Evolutionary conservation across 2,888 invertebrate species (phyloP), one percentile per base, ranked within the genome.

Genomic region (Trichogramma dendrolimi): DNA sequence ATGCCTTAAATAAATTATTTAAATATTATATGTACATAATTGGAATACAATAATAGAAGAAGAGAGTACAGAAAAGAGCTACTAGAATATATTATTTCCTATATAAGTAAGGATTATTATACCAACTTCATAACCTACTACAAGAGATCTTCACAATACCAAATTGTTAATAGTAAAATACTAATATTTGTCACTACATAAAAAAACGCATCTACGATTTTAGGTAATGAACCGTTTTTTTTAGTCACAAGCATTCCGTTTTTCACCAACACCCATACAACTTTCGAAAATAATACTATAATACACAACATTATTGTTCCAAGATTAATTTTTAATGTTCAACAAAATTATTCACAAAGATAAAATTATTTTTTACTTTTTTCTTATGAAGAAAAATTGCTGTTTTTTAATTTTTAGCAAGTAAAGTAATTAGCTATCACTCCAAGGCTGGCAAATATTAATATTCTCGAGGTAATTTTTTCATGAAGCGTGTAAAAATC

Each of bases 221-320:
- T 5, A 53, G 8, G 40, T 27, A 40, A 48, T 47, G 10, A 49
- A 49, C 42, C 11, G 41, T 40, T 58, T 47, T 52, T 46, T 44
- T 55, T 52, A 48, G 48, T 48, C 48, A 14, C 73, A 71, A 68
- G 73, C 73, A 72, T 64, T 72, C 73, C 27, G 27, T 27, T 27
- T 74, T 73, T 73, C 75, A 72, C 69, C 75, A 76, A 73, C 71
- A 71, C 75, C 59, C 67, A 66, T 70, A 68, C 68, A 58, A 60
- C 55, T 64, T 62, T 66, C 64, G 66, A 58, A 73, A 71, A 69
- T 75, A 72, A 71, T 73, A 78, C 79, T 78, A 79, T 79, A 79
- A 79, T 79, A 79, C 79, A 79, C 75, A 78, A 77, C 69, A 76
- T 76, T 78, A 78, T 79, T 77, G 76, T 74, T 75, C 71, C 69